Base-by-base conservation (phyloP, 2,888 invertebrate species). In the Lordiphosa andalusiaca region DNA sequence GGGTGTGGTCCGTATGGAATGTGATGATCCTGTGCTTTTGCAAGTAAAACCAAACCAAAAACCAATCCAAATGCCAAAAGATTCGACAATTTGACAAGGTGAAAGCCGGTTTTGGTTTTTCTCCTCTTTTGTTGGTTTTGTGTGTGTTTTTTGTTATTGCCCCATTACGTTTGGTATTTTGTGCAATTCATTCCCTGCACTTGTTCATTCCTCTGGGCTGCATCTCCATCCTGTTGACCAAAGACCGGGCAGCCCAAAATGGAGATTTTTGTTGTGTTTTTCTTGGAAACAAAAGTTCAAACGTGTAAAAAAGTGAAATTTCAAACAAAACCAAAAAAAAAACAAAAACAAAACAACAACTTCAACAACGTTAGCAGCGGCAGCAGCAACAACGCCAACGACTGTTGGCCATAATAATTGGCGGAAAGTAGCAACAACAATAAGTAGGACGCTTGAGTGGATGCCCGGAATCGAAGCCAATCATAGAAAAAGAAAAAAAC, bases 381-480 rank as follows among this genome's bases (percentile, higher is more conserved):
- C 13, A 36, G 30, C 36, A 51, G 16, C 23, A 13, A 39, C 30
- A 49, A 21, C 9, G 41, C 48, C 25, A 55, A 55, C 35, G 55
- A 50, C 53, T 53, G 47, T 65, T 39, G 53, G 63, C 67, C 60
- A 76, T 73, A 76, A 67, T 67, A 66, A 83, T 77, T 76, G 83
- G 59, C 72, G 59, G 61, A 59, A 57, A 64, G 54, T 51, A 47
- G 38, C 48, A 48, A 44, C 51, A 19, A 40, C 47, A 12, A 37
- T 54, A 60, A 61, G 58, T 74, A 71, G 80, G 74, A 74, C 72
- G 74, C 75, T 65, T 67, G 56, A 75, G 62, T 78, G 76, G 61
- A 50, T 75, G 66, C 40, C 65, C 65, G 64, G 57, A 66, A 66
- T 66, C 53, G 50, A 41, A 55, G 46, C 64, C 30, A 63, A 62